Evolutionary conservation across 1,140 invertebrate species (phyloP), one percentile per base, ranked within the genome.

Genomic region (Propsilocerus akamusi): DNA sequence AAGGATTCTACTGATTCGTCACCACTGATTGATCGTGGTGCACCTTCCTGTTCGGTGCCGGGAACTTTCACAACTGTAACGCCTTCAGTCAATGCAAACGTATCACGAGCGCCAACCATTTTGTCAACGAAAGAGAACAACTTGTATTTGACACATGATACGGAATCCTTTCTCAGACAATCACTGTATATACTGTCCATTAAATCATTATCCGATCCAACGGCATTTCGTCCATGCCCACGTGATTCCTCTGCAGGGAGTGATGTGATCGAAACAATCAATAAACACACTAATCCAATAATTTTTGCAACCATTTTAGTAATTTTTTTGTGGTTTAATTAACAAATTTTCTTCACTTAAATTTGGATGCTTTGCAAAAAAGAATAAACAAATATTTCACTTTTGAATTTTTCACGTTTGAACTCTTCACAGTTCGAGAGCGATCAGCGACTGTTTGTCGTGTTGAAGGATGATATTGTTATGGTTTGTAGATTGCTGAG

Each of bases 41-140:
- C 83, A 50, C 83, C 83, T 48, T 80, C 79, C 5, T 67, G 66
- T 53, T 53, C 56, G 14, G 75, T 70, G 53, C 75, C 78, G 4
- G 73, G 57, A 0, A 77, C 82, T 59, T 80, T 81, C n/a, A 86
- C 78, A 8, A 87, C 79, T 3, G 83, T 85, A 14, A 87, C 80
- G 20, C 83, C 83, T 53, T 88, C 83, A 49, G 80, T 79, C 12
- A 88, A 61, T 1, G 78, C 76, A 57, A 85, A 85, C 47, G 74
- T 75, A 54, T 86, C 83, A 63, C 81, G 85, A 54, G 80, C 75
- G 2, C 75, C 74, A 20, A 86, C 67, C 70, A 83, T 79, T 61
- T 86, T 85, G 65, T 87, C 84, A 24, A 86, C 80, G 63, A 80
- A 85, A 1, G 80, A 77, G 68, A 86, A 85, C 53, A 88, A 73